Base-by-base conservation (phyloP, 2,797 vertebrate genomes). In the Lithobates sylvaticus region DNA sequence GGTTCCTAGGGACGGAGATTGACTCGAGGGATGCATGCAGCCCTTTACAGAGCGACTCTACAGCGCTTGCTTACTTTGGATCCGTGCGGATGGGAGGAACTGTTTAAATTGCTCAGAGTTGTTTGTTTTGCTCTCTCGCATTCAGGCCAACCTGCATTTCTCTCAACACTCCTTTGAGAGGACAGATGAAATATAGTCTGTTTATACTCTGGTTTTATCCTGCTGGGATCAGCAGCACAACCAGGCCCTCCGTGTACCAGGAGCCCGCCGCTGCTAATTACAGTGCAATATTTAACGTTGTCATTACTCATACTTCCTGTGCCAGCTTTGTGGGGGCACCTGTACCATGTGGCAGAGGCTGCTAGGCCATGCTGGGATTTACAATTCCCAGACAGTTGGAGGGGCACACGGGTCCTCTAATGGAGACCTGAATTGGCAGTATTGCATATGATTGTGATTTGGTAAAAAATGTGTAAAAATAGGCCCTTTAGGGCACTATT, bases 121-220 rank as follows among this genome's bases (percentile, higher is more conserved):
- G 76, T 78, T 72, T 73, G 34, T 39, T 71, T 73, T 83, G 15
- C 50, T 75, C 71, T 9, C 32, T 65, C 58, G 7, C 32, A 32
- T 83, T 36, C 61, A 18, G 26, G 65, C 39, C 81, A 75, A 32
- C 81, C 81, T 83, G 39, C 21, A 16, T 76, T 67, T 76, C 81
- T 83, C 81, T 83, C 81, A 75, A n/a, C 72, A 76, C 70, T 44
- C 42, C 81, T 64, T 72, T 83, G 61, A 67, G 81, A 42, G 61
- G 71, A 64, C n/a, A 13, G 69, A 65, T 83, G n/a, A 23, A 47
- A 47, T 67, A 5, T 23, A 21, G 13, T 7, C 79, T 67, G 65
- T 47, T 61, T 82, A 73, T 82, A 58, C 42, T 1, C 79, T 39
- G 50, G 78, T 80, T 80, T 69, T 70, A 80, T 80, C 68, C 79